A percentile compares a stretch with the other conserved stretches of the same genome.
Evolutionary conservation across 2,797 vertebrate genomes (phyloP).

Genomic region (Simalia tracyae): DNA sequence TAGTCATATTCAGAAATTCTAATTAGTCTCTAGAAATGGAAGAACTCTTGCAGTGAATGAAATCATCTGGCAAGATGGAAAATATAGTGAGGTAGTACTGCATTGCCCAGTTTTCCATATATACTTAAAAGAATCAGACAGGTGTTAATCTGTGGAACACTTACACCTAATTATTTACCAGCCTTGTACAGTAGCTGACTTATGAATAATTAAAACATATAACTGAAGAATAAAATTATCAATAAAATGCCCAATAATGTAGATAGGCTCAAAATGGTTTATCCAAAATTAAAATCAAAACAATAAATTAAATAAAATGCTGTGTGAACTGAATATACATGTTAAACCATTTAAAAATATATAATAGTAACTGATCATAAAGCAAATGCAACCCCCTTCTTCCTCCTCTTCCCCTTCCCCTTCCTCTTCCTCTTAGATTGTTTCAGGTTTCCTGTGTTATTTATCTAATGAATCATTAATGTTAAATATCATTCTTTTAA

Average conservation of each 20-base stretch:
- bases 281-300: background rate
- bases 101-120: conserved; percentile 37
- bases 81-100: conserved; percentile 31
- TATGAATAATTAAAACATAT: conserved; percentile 40
- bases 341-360: background rate
- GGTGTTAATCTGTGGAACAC: background rate
- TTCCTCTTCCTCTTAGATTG: too few species aligned
- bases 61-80: conserved; percentile 44
- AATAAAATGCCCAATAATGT: background rate
- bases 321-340: background rate
- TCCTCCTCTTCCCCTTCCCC: too few species aligned
- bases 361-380: background rate
- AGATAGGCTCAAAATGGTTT: background rate
- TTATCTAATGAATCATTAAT: background rate
- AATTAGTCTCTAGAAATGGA: conserved; percentile 38
- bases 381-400: background rate
- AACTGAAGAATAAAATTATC: conserved; percentile 39
- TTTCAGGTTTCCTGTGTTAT: background rate
- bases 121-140: conserved; percentile 18
- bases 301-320: background rate
- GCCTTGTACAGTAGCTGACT: conserved; percentile 43
- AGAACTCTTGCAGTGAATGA: conserved; percentile 47
- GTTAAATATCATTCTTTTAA: background rate
- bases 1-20: conserved; percentile 43
- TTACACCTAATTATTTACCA: conserved; percentile 22